Evolutionary conservation across 2,797 vertebrate genomes (phyloP).

Genomic region (Astyanax mexicanus): DNA sequence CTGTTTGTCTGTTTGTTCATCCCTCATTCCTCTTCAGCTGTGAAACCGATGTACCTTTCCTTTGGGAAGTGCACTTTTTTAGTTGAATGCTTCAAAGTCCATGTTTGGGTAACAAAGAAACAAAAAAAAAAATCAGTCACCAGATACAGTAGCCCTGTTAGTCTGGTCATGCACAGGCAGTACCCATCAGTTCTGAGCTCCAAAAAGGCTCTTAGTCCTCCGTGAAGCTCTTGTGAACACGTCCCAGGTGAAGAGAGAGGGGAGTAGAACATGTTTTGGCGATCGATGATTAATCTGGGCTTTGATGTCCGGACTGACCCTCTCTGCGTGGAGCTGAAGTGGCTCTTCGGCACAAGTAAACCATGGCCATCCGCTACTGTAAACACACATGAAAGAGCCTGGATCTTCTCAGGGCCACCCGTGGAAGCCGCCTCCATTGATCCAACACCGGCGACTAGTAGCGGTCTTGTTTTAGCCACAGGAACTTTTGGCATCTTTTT

Average conservation of each 20-base stretch:
- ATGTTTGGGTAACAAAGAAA: too few species aligned
- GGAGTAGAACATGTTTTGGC: neutral
- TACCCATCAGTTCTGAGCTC: neutral
- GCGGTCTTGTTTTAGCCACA: neutral
- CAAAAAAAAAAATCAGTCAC: too few species aligned
- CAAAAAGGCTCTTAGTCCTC: neutral
- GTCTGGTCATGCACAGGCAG: neutral
- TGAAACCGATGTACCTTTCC: too few species aligned
- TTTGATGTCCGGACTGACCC: constrained; percentile 36
- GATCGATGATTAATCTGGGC: constrained; percentile 2
- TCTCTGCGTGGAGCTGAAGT: constrained; percentile 8
- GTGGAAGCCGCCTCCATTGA: constrained; percentile 7
- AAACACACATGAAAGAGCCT: constrained; percentile 47
- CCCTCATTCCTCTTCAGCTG: too few species aligned
- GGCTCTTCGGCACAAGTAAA: constrained; percentile 13
- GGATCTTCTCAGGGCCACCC: constrained; percentile 8
- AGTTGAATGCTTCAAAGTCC: too few species aligned
- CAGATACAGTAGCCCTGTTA: neutral
- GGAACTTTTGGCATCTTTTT: neutral
- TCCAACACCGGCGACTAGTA: constrained; percentile 11
- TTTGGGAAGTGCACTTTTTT: too few species aligned
- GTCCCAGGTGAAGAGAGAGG: neutral
- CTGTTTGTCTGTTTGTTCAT: too few species aligned
- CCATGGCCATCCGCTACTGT: constrained; percentile 8
- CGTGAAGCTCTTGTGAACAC: neutral